Base-by-base conservation (phyloP, 2,888 invertebrate species). In the Drosophila putrida region DNA sequence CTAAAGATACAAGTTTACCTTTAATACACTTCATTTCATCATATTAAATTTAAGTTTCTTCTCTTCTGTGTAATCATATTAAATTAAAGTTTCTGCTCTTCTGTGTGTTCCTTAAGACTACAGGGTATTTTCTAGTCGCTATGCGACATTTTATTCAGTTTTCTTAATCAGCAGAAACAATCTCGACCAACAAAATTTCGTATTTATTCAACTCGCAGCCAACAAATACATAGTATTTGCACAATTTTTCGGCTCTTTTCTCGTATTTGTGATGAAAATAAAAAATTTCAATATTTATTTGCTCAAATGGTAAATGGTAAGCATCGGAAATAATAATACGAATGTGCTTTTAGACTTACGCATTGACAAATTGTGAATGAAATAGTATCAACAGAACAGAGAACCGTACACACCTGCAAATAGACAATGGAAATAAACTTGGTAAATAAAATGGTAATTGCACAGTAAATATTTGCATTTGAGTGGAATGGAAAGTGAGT, bases 391-490 rank as follows among this genome's bases (percentile, higher is more conserved):
- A 72, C 57, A 75, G 50, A 70, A 55, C 13, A 11, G 60, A 75
- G 50, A 70, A 55, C 13, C 15, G 60, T 71, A 69, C 80, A 64
- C 69, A 87, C 84, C 82, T 87, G 82, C 49, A 81, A 84, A 69
- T 76, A 84, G 4, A 55, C 11, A 83, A 66, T 36, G 44, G 5
- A 11, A 67, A 57, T 41, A 71, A 39, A 65, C 25, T 70, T 57
- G 54, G 59, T 77, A 78, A 87, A 78, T 79, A 86, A 64, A 67
- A 68, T 65, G 35, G 33, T 75, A 75, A 80, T 78, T 74, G 66
- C 49, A 80, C 0, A 25, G 36, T 43, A 73, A 78, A 80, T 71
- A 71, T 86, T 78, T 72, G 46, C n/a, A 36, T 53, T 31, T 10
- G 10, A 41, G 6, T 15, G 33, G 33, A 35, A 11, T 36, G 27